Base-by-base conservation (phyloP, 37 sponge, comb jelly and placozoan genomes). In the Crambe crambe region DNA sequence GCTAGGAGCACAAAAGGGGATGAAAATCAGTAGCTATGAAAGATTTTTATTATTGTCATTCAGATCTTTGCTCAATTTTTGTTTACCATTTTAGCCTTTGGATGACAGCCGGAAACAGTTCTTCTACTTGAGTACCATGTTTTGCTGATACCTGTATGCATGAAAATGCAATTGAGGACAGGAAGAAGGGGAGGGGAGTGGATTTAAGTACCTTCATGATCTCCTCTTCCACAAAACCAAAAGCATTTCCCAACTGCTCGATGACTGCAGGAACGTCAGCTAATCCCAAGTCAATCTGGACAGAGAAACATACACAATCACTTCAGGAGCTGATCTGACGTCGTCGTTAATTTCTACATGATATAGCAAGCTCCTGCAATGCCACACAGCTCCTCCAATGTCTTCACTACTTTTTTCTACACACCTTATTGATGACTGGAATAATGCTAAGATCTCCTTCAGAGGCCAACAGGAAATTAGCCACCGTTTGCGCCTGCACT, bases 401-500 rank as follows among this genome's bases (percentile, higher is more conserved):
- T n/a, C n/a, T n/a, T n/a, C n/a, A n/a, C n/a, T n/a, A n/a, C n/a
- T n/a, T n/a, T n/a, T n/a, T n/a, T n/a, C n/a, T 34, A 51, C 65
- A 63, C 56, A 91, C 91, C 73, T 98, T 98, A 71, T 98, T 98
- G 17, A 98, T 70, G 0, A 86, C 92, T n/a, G 96, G 96, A 20
- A 98, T 78, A 21, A 98, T 80, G 38, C 71, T 40, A 37, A 98
- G 82, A 21, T 83, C 89, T 15, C 88, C 85, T 25, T 95, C 96
- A 56, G 72, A 68, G 26, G 98, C 83, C 25, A 89, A 65, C 47
- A 85, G 67, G 63, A 85, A 95, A 54, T 95, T 95, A 56, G 94
- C 89, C 26, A 98, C 96, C 30, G 96, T 98, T 58, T 98, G 98
- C 58, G 98, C 98, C 40, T 98, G 96, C 2, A 98, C 89, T 61